These are phyloP conservation scores for Protobothrops mucrosquamatus DNA, from an alignment of 2,113 vertebrate species.

Conservation along the genomic window DNA sequence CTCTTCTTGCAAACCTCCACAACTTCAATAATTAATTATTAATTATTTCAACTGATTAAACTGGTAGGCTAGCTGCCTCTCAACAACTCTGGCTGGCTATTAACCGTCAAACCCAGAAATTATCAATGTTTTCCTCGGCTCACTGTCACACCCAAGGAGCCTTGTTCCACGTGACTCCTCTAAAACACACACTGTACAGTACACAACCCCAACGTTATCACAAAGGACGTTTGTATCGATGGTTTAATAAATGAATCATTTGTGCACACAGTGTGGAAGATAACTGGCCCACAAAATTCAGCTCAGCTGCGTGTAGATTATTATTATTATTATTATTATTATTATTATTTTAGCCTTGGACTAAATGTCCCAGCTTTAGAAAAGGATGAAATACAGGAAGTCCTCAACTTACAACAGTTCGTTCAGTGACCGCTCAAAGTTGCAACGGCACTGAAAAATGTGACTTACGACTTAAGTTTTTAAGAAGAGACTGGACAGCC, in stretches of 20 bases:
- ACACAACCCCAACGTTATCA: background rate
- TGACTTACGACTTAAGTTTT: background rate
- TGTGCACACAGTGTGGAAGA: background rate
- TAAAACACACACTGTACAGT: background rate
- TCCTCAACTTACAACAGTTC: background rate
- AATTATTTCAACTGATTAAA: background rate
- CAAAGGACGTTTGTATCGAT: background rate
- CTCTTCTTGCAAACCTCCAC: background rate
- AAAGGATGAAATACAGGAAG: background rate
- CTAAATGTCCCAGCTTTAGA: background rate
- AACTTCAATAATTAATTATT: background rate
- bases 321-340: too few species aligned
- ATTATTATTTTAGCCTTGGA: background rate
- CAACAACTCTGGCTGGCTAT: background rate
- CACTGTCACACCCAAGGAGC: background rate
- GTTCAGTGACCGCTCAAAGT: background rate
- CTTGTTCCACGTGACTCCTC: background rate
- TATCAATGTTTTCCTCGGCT: too few species aligned
- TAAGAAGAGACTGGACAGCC: too few species aligned
- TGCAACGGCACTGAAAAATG: background rate
- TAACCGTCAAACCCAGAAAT: background rate
- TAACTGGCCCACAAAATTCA: background rate
- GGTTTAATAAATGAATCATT: background rate
- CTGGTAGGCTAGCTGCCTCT: background rate
- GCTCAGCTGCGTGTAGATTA: background rate